Base-by-base conservation (phyloP, 2,797 vertebrate genomes). In the Dendrocincla tyrannina region DNA sequence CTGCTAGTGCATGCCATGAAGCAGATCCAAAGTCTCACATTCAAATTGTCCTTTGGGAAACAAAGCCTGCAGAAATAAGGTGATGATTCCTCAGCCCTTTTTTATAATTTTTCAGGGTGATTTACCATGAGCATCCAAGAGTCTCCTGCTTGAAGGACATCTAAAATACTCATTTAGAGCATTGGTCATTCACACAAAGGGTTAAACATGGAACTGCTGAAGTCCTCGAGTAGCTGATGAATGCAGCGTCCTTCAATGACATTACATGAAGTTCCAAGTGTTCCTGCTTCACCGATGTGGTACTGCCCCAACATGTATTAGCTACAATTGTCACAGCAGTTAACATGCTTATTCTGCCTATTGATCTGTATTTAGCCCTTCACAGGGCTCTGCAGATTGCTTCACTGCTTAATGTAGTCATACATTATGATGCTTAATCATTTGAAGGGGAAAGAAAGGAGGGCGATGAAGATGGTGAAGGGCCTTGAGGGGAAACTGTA, bases 331-430 rank as follows among this genome's bases (percentile, higher is more conserved):
- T 50, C 5, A 13, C 37, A 39, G 58, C 17, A 4, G 5, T 39
- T 63, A 30, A 24, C 10, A 3, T 18, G 22, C 5, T 52, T 41
- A 23, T 74, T 84, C 28, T 55, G 6, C 47, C 55, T n/a, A 20
- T 10, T 55, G 32, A 25, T 81, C 39, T 60, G 62, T 35, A 17
- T 76, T 60, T 41, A 74, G 28, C 11, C 17, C 35, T 69, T 47
- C 15, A 8, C 1, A 11, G 58, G 69, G 66, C 80, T 62, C 68
- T 66, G 18, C 56, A 46, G 37, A 13, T 28, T 27, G 23, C 28
- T 83, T 74, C 6, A 1, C 44, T 59, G 24, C 3, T 0, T 75
- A 27, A 16, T 6, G 14, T 3, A 46, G 5, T 3, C 9, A 27
- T 27, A 27, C 3, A 6, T n/a, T 47, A 16, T 41, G 16, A 5